These are phyloP conservation scores for Catagonus wagneri DNA, from an alignment of 2,113 vertebrate species.

Conservation along the genomic window DNA sequence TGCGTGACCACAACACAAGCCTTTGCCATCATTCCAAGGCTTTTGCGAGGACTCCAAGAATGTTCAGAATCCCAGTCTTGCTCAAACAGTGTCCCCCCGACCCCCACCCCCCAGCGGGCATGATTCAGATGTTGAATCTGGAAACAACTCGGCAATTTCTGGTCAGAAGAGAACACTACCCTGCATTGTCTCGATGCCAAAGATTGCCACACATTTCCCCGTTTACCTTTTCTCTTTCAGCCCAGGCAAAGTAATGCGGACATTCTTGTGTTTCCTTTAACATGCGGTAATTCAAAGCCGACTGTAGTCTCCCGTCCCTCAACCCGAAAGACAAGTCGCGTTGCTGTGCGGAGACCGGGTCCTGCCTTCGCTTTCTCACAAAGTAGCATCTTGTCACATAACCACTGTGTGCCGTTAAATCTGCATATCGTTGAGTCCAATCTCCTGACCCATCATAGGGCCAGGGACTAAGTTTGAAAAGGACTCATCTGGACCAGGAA, in stretches of 20 bases:
- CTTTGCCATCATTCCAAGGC: constrained; percentile 66
- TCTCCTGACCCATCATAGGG: constrained; percentile 38
- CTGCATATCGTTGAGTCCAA: constrained; percentile 3
- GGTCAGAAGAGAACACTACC: neutral
- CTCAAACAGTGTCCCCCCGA: constrained; percentile 10
- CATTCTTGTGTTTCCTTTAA: constrained; percentile 48
- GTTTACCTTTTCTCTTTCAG: neutral
- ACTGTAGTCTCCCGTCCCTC: constrained; percentile 12
- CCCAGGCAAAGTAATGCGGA: neutral
- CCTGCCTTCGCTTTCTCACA: constrained; percentile 35
- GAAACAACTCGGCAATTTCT: constrained; percentile 49
- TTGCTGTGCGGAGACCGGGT: neutral
- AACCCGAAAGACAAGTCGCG: neutral
- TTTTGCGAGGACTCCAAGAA: constrained; percentile 71
- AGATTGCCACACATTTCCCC: neutral
- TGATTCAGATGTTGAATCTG: neutral
- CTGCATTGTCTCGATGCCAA: neutral
- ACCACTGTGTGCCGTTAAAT: constrained; percentile 52
- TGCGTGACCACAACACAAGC: constrained; percentile 69
- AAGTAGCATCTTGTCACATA: constrained; percentile 62
- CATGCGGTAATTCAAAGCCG: constrained; percentile 12
- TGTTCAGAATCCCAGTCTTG: constrained; percentile 72
- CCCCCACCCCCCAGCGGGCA: neutral
- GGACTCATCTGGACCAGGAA: neutral
- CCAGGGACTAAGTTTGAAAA: constrained; percentile 35